Percentiles rank a stretch among this genome's conserved stretches.
Conservation (phyloP, 2,797 vertebrate species). For the Coregonus sp. region DNA sequence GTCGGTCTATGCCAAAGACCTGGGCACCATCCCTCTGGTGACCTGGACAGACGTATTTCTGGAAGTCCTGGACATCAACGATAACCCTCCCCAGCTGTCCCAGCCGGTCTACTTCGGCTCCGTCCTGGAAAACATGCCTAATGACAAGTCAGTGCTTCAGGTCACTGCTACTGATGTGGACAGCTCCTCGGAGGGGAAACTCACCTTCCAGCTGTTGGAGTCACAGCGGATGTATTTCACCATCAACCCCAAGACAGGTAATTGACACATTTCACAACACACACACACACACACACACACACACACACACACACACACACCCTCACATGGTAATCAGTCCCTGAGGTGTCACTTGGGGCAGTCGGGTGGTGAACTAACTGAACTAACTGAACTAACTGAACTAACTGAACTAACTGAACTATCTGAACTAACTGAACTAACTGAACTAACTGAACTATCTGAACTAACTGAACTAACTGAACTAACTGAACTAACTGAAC, state of each 20-base stretch:
- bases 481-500: too few species aligned
- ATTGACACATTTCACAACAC: slow-evolving; percentile 6
- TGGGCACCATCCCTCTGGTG: slow-evolving; percentile 83
- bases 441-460: too few species aligned
- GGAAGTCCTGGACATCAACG: slow-evolving; percentile 89
- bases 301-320: too few species aligned
- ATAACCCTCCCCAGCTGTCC: slow-evolving; percentile 89
- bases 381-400: too few species aligned
- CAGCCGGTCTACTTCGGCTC: slow-evolving; percentile 88
- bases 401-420: too few species aligned
- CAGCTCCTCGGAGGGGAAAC: slow-evolving; percentile 81
- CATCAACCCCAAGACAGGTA: slow-evolving; percentile 87
- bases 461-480: too few species aligned
- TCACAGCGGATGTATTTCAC: slow-evolving; percentile 81
- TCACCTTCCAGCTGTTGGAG: slow-evolving; percentile 86
- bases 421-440: too few species aligned
- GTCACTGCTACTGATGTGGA: slow-evolving; percentile 86
- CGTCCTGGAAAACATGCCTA: slow-evolving; percentile 83
- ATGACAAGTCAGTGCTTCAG: slow-evolving; percentile 78
- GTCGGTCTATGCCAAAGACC: slow-evolving; percentile 86
- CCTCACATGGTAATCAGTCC: background rate
- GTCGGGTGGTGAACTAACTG: too few species aligned
- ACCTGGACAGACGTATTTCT: slow-evolving; percentile 90
- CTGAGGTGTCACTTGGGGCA: slow-evolving; percentile 20
- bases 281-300: too few species aligned